Conservation (phyloP, 2,888 invertebrate species). For the Cynaeus angustus region DNA sequence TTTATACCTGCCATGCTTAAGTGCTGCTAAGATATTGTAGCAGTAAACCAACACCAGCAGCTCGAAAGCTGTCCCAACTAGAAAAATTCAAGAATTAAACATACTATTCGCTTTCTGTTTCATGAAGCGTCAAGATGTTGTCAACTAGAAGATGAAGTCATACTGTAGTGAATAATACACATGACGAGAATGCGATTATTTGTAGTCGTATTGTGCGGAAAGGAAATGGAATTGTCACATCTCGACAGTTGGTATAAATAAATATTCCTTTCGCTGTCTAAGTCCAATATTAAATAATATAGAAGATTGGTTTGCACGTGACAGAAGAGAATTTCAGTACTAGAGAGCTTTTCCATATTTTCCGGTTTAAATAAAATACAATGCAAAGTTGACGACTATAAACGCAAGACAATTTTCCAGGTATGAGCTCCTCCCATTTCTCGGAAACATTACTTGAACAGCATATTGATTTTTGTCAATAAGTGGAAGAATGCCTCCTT, state of each 20-base stretch:
- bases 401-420: too few species aligned
- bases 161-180: constrained; percentile 17
- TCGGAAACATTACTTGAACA: too few species aligned
- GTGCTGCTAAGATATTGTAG: constrained; percentile 46
- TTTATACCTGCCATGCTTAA: constrained; percentile 54
- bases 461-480: too few species aligned
- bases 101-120: constrained; percentile 5
- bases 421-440: too few species aligned
- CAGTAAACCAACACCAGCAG: constrained; percentile 23
- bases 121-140: constrained; percentile 12
- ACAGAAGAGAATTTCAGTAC: constrained; percentile 38
- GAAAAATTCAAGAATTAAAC: constrained; percentile 27
- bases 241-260: constrained; percentile 43
- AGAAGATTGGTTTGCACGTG: constrained; percentile 43
- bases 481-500: too few species aligned
- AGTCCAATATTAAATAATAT: constrained; percentile 44
- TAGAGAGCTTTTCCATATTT: neutral
- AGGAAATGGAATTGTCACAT: constrained; percentile 51
- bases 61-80: constrained; percentile 12
- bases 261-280: constrained; percentile 46
- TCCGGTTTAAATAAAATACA: neutral
- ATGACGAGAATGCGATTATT: constrained; percentile 36
- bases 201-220: constrained; percentile 39
- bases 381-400: too few species aligned
- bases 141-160: constrained; percentile 26